Evolutionary conservation across 1,140 invertebrate species (phyloP).

Genomic region (Chrysopa pallens): DNA sequence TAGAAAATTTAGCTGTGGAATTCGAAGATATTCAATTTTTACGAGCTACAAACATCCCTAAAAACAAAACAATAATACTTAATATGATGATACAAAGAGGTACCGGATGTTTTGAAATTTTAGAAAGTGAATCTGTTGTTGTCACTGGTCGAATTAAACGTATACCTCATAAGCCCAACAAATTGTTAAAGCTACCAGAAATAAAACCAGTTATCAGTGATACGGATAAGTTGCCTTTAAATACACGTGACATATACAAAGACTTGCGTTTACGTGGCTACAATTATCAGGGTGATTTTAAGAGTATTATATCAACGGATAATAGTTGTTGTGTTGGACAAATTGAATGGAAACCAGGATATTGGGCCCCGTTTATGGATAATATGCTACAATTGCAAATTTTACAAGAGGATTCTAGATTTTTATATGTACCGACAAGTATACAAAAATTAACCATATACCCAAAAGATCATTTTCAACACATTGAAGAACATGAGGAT

Average conservation of each 20-base stretch:
- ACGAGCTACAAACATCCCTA: slow-evolving; percentile 62
- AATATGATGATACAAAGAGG: slow-evolving; percentile 66
- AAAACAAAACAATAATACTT: slow-evolving; percentile 49
- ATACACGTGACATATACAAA: slow-evolving; percentile 73
- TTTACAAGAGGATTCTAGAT: slow-evolving; percentile 49
- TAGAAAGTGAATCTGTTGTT: not conserved
- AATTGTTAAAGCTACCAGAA: slow-evolving; percentile 20
- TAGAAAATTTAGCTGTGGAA: slow-evolving; percentile 6
- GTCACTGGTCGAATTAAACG: not conserved
- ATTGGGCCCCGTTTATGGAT: slow-evolving; percentile 88
- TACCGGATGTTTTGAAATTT: slow-evolving; percentile 60
- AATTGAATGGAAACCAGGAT: slow-evolving; percentile 43
- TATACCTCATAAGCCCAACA: not conserved
- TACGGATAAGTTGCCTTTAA: slow-evolving; percentile 23
- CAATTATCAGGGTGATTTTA: slow-evolving; percentile 42
- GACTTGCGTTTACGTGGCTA: slow-evolving; percentile 81
- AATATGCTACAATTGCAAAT: slow-evolving; percentile 81
- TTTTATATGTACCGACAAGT: slow-evolving; percentile 67
- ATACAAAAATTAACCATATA: slow-evolving; percentile 68
- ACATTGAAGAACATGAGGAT: slow-evolving; percentile 10
- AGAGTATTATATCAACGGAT: not conserved
- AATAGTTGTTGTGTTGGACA: slow-evolving; percentile 19
- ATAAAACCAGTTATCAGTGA: slow-evolving; percentile 20
- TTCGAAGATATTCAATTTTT: no score
- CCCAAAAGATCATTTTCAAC: slow-evolving; percentile 40